Conservation (phyloP, 2,888 invertebrate species). For the Poecilus cupreus region DNA sequence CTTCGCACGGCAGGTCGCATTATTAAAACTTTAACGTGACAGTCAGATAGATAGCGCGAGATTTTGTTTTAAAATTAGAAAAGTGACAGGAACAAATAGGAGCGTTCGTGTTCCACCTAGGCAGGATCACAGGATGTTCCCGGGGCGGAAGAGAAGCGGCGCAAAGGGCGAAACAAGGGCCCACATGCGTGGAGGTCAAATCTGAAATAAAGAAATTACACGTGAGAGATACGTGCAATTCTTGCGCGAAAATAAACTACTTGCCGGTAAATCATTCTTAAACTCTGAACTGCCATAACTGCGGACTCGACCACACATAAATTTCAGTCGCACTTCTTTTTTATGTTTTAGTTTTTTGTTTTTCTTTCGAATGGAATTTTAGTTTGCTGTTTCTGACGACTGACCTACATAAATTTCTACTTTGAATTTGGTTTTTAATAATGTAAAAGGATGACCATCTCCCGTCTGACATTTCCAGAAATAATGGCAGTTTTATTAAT, state of each 20-base stretch:
- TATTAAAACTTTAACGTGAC: slow-evolving; percentile 59
- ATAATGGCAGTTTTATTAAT: not conserved
- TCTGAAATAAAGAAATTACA: slow-evolving; percentile 59
- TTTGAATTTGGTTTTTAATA: slow-evolving; percentile 32
- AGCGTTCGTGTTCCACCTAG: slow-evolving; percentile 19
- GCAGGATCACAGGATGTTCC: slow-evolving; percentile 26
- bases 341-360: slow-evolving; percentile 42
- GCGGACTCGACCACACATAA: slow-evolving; percentile 51
- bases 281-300: slow-evolving; percentile 58
- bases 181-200: slow-evolving; percentile 41
- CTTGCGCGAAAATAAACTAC: slow-evolving; percentile 51
- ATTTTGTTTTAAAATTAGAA: slow-evolving; percentile 59
- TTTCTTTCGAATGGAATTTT: slow-evolving; percentile 3
- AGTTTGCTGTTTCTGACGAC: slow-evolving; percentile 41
- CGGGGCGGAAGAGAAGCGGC: not conserved
- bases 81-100: slow-evolving; percentile 58
- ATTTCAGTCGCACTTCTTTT: slow-evolving; percentile 48
- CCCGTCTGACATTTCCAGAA: not conserved
- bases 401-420: slow-evolving; percentile 26
- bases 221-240: slow-evolving; percentile 45
- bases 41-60: slow-evolving; percentile 57
- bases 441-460: slow-evolving; percentile 2
- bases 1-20: slow-evolving; percentile 40
- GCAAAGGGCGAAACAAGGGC: not conserved
- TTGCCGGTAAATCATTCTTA: slow-evolving; percentile 52